Percentiles rank a stretch among this genome's conserved stretches.
Conservation (phyloP, 2,797 vertebrate genomes). For the Takifugu ocellatus region DNA sequence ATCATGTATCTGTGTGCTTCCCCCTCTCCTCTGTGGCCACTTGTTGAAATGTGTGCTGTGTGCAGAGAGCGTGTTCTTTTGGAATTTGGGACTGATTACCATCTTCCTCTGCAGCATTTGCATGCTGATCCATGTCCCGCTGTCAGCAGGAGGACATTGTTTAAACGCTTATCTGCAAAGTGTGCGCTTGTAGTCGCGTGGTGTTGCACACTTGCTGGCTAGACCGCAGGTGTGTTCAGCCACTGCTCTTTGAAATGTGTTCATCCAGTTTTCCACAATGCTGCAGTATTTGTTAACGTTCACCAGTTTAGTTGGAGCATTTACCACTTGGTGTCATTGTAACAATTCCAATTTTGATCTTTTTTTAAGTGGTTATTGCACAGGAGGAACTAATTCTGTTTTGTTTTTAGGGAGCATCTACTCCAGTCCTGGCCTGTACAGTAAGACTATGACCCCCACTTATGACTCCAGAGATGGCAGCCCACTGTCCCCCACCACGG, state of each 20-base stretch:
- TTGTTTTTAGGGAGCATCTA: slow-evolving; percentile 91
- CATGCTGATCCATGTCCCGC: slow-evolving; percentile 55
- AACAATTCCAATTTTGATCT: background rate
- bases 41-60: slow-evolving; percentile 61
- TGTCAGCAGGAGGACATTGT: slow-evolving; percentile 42
- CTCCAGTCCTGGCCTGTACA: slow-evolving; percentile 97
- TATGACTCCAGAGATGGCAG: slow-evolving; percentile 97
- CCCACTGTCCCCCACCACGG: slow-evolving; percentile 93
- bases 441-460: slow-evolving; percentile 99
- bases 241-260: slow-evolving; percentile 19
- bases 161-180: slow-evolving; percentile 52
- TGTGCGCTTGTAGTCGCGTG: slow-evolving; percentile 46
- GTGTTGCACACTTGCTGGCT: slow-evolving; percentile 41
- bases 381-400: slow-evolving; percentile 2
- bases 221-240: slow-evolving; percentile 46
- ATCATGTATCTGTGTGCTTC: slow-evolving; percentile 1
- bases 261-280: slow-evolving; percentile 9
- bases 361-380: too few relatives aligned
- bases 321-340: background rate
- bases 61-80: slow-evolving; percentile 48
- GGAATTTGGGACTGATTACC: slow-evolving; percentile 42
- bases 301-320: slow-evolving; percentile 1
- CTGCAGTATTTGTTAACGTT: slow-evolving; percentile 24
- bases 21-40: slow-evolving; percentile 42
- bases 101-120: slow-evolving; percentile 59